Percentiles rank a stretch among this genome's conserved stretches.
Evolutionary conservation across 2,797 vertebrate genomes (phyloP).

Genomic region (Mormyrops boulengeri): DNA sequence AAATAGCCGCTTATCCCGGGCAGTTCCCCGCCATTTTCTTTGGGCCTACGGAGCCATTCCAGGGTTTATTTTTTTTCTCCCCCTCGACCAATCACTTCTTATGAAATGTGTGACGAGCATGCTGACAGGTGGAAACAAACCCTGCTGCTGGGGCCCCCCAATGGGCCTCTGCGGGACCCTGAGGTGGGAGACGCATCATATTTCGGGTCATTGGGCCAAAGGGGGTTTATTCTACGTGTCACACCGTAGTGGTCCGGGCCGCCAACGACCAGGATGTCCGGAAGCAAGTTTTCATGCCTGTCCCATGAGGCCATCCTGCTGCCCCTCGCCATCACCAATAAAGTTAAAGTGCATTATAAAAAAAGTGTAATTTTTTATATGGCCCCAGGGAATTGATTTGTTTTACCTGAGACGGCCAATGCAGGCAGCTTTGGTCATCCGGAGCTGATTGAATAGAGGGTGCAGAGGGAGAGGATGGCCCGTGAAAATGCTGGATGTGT

Average conservation of each 20-base stretch:
- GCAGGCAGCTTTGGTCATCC: neutral
- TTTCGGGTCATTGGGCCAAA: neutral
- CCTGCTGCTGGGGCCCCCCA: neutral
- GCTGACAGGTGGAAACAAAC: neutral
- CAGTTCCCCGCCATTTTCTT: neutral
- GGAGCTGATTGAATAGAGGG: neutral
- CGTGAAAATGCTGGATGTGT: neutral
- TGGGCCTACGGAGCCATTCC: neutral
- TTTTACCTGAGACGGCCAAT: neutral
- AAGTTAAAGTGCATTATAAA: neutral
- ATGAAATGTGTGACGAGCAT: neutral
- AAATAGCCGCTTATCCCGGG: neutral
- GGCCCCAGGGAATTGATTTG: neutral
- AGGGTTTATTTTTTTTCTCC: neutral
- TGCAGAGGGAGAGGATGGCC: neutral
- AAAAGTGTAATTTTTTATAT: neutral
- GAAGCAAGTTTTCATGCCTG: no score
- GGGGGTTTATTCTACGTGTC: neutral
- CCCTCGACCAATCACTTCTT: neutral
- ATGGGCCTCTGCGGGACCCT: neutral
- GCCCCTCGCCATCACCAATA: neutral
- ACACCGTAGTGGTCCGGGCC: neutral
- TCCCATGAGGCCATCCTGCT: neutral
- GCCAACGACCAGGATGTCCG: neutral
- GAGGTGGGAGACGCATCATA: neutral